Percentiles rank a stretch among this genome's conserved stretches.
Evolutionary conservation across 2,888 invertebrate genomes (phyloP).

Genomic region (Oasisia sp.): DNA sequence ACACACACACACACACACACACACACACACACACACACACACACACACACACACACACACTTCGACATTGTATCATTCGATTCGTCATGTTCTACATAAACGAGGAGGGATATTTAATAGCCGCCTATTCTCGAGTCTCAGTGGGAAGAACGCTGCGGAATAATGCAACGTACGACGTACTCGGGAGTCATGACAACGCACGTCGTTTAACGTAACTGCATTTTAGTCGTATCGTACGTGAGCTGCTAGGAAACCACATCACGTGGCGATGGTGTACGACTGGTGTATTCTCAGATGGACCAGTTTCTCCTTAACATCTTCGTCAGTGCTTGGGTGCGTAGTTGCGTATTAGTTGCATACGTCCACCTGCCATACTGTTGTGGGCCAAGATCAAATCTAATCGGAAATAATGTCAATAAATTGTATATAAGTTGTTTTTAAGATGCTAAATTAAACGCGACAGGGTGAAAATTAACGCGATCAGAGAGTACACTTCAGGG

Average conservation of each 20-base stretch:
- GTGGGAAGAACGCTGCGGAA: not conserved
- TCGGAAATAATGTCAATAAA: too few species aligned
- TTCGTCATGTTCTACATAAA: not conserved
- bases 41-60: too few species aligned
- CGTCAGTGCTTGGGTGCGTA: too few species aligned
- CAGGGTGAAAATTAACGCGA: not conserved
- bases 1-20: too few species aligned
- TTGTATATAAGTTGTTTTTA: not conserved
- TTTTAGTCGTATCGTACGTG: not conserved
- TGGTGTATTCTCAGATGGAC: not conserved
- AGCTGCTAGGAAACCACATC: not conserved
- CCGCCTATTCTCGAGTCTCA: not conserved
- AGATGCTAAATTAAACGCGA: not conserved
- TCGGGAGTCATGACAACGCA: not conserved
- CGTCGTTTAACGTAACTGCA: not conserved
- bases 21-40: too few species aligned
- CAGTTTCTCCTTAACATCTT: not conserved
- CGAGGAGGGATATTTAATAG: not conserved
- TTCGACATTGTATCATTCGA: not conserved
- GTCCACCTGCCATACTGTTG: too few species aligned
- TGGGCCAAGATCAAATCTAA: too few species aligned
- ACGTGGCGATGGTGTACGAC: not conserved
- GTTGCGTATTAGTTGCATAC: too few species aligned
- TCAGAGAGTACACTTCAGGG: not conserved
- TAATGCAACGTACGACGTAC: not conserved